These are phyloP conservation scores for Silurus glanis DNA, from an alignment of 2,113 vertebrate species.

Conservation along the genomic window DNA sequence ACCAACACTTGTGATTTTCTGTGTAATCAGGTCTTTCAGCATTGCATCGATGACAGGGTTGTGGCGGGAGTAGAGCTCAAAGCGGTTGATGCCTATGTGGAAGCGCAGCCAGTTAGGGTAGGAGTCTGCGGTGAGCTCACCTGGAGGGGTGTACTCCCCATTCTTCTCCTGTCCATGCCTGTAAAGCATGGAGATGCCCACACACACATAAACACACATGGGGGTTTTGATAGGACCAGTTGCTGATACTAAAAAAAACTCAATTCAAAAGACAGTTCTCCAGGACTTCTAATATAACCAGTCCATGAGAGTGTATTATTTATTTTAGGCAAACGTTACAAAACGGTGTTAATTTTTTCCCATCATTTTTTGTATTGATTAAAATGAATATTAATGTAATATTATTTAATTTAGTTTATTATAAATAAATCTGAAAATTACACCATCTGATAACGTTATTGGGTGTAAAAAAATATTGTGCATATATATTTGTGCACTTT, in stretches of 20 bases:
- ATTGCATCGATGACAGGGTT: constrained; percentile 88
- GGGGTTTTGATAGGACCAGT: background rate
- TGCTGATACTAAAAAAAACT: constrained; percentile 9
- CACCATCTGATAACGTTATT: background rate
- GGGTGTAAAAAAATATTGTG: background rate
- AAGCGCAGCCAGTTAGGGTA: constrained; percentile 99
- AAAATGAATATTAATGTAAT: background rate
- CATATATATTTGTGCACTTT: background rate
- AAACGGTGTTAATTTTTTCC: background rate
- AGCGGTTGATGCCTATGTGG: constrained; percentile 96
- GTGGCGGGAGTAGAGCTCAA: constrained; percentile 91
- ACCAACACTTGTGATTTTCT: constrained; percentile 97
- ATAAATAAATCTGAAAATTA: no score
- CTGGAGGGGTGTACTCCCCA: constrained; percentile 81
- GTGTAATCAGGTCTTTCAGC: constrained; percentile 86
- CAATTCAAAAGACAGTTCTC: background rate
- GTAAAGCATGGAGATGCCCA: constrained; percentile 14
- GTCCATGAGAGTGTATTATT: background rate
- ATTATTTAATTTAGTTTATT: background rate
- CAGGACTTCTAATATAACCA: background rate
- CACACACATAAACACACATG: background rate
- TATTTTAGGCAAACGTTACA: background rate
- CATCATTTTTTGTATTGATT: background rate
- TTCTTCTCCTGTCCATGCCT: constrained; percentile 83
- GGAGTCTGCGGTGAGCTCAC: constrained; percentile 81